Evolutionary conservation across 2,888 invertebrate genomes (phyloP), one percentile per base, ranked within the genome.

Genomic region (Neoscelio sp.): DNA sequence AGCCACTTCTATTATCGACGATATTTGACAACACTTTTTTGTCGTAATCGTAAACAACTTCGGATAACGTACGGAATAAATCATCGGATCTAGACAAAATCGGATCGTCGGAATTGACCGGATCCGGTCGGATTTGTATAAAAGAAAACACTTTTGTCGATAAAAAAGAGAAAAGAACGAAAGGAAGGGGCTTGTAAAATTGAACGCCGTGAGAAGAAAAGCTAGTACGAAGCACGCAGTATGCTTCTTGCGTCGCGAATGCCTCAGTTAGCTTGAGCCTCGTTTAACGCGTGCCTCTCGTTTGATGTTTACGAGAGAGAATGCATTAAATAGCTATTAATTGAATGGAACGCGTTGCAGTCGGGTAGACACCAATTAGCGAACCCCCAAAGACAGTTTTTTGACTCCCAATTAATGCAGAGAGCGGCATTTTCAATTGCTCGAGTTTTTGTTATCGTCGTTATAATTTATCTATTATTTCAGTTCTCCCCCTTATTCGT

Each of bases 241-340:
- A 54, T 54, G 74, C 54, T 65, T 73, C 64, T 65, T 60, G 18
- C 26, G 33, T 46, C 35, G 56, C 67, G 56, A 56, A 56, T 71
- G 70, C 60, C 67, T 30, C 54, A 52, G 44, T 62, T 20, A 76
- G 75, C 75, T 68, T 76, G 75, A 68, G 75, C 75, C 62, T 65
- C 58, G 58, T 64, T 71, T 10, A 33, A 56, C 46, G 74, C 65
- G 58, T 67, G 65, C 60, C 64, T 74, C 74, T 65, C 74, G 58
- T 74, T 74, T 20, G 54, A 65, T 56, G 58, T 65, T 58, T 20
- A 58, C 73, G 64, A 73, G 56, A n/a, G n/a, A 46, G 46, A 73
- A 64, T 73, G 73, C 44, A 64, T 74, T 65, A 71, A 42, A 52
- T 62, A 52, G 65, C 26, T 68, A 58, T 35, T 42, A 48, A 71